Percentiles rank a stretch among this genome's conserved stretches.
These are phyloP conservation scores for Patella pellucida DNA, from an alignment of 2,888 invertebrate genomes.

Conservation along the genomic window DNA sequence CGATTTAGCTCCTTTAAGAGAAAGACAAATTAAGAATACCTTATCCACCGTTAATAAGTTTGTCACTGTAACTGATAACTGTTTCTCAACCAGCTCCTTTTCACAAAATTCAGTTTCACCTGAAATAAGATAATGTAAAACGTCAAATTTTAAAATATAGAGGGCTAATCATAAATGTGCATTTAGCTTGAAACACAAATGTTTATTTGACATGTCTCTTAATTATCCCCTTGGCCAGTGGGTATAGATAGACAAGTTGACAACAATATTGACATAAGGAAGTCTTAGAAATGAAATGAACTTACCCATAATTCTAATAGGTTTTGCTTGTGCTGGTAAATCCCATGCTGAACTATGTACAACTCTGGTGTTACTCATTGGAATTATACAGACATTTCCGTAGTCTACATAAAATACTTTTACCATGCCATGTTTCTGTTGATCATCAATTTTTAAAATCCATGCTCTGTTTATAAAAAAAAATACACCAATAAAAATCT, in stretches of 20 bases:
- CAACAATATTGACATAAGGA: not conserved
- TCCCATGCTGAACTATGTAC: conserved; percentile 26
- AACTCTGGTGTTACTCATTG: conserved; percentile 20
- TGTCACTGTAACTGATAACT: not conserved
- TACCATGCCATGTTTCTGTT: not conserved
- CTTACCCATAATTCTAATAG: conserved; percentile 39
- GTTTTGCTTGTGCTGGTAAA: conserved; percentile 36
- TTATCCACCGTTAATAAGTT: not conserved
- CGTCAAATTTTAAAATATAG: too few species aligned
- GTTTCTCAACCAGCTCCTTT: not conserved
- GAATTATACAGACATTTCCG: conserved; percentile 34
- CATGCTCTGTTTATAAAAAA: conserved; percentile 13
- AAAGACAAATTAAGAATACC: not conserved
- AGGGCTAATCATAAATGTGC: too few species aligned
- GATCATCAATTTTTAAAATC: conserved; percentile 10
- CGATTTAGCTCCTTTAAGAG: too few species aligned
- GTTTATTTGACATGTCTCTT: too few species aligned
- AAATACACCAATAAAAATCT: too few species aligned
- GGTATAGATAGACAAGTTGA: not conserved
- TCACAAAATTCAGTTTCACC: not conserved
- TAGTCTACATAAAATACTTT: conserved; percentile 42
- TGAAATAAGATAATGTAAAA: not conserved
- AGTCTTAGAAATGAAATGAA: not conserved
- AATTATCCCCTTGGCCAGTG: not conserved
- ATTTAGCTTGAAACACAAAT: too few species aligned